Base-by-base conservation (phyloP, 1,140 invertebrate species). In the Lepeophtheirus salmonis region DNA sequence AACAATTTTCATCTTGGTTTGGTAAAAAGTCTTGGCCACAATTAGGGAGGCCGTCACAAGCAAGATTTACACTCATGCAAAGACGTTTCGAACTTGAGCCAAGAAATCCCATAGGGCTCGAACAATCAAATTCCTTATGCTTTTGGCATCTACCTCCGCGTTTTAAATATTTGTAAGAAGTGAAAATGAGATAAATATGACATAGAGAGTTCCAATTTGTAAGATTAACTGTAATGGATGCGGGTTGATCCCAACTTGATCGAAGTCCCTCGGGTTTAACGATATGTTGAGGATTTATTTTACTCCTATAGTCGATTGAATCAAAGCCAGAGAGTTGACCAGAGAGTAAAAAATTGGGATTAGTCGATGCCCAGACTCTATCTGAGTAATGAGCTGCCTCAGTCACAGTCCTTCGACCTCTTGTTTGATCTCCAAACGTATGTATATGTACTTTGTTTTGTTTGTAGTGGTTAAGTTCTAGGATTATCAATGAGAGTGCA, bases 1-100 rank as follows among this genome's bases (percentile, higher is more conserved):
- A 61, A 20, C 59, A 61, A 22, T 54, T 56, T 24, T 61, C 59
- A 18, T 61, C 59, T 12, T 54, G 59, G 25, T 61, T 61, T 1
- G 59, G 59, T 12, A 61, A 13, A 14, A 55, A 50, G 50, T 53
- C 25, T 24, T 61, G 48, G 1, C 59, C 59, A 30, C 59, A 61
- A 25, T 61, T 61, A 2, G 59, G 59, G 18, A 61, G n/a, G 2
- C 59, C 59, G 18, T 61, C 49, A 17, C 59, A 61, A 13, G 59
- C 59, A 14, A 61, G 21, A 18, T 21, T 61, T n/a, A 25, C 20
- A 25, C 18, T 25, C 59, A 61, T 61, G 50, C 59, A 61, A 13
- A 61, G 41, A 16, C 50, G 59, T 16, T 50, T 25, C 13, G 57
- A 17, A 23, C 23, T 41, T n/a, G 49, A 51, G 16, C 30, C n/a